Conservation (phyloP, 2,888 invertebrate genomes). For the Trichogramma dendrolimi region DNA sequence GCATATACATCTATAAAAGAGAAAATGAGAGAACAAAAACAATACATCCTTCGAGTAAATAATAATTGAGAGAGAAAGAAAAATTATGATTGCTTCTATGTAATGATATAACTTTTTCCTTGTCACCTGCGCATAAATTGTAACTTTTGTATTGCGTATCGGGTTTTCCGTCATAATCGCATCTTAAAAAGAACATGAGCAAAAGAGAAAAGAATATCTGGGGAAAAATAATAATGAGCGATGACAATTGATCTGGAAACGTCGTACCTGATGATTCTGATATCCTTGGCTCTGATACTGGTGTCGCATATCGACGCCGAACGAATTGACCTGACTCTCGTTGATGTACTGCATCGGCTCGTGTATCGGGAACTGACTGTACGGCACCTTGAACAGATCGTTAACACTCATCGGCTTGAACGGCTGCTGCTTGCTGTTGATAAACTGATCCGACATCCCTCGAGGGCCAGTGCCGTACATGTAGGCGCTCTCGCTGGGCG, state of each 20-base stretch:
- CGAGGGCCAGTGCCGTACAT: too few relatives aligned
- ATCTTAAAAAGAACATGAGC: neutral
- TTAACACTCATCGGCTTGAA: neutral
- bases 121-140: conserved; percentile 10
- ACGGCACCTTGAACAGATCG: too few relatives aligned
- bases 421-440: too few relatives aligned
- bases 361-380: too few relatives aligned
- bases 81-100: conserved; percentile 24
- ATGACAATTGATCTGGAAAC: neutral
- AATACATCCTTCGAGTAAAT: too few relatives aligned
- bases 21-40: conserved; percentile 13
- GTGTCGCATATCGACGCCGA: conserved; percentile 40
- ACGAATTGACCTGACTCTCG: neutral
- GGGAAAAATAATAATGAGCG: neutral
- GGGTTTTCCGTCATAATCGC: neutral
- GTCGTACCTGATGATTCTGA: conserved; percentile 31
- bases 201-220: neutral
- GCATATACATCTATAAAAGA: conserved; percentile 40
- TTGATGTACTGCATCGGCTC: too few relatives aligned
- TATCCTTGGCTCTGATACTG: conserved; percentile 41
- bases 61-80: conserved; percentile 14
- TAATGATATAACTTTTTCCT: conserved; percentile 15
- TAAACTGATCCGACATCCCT: too few relatives aligned
- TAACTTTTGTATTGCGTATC: neutral
- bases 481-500: neutral